A percentile compares a stretch with the other conserved stretches of the same genome.
phyloP scores from a whole-genome alignment of 2,888 invertebrate genomes.

The Epinotia brunnichana region DNA sequence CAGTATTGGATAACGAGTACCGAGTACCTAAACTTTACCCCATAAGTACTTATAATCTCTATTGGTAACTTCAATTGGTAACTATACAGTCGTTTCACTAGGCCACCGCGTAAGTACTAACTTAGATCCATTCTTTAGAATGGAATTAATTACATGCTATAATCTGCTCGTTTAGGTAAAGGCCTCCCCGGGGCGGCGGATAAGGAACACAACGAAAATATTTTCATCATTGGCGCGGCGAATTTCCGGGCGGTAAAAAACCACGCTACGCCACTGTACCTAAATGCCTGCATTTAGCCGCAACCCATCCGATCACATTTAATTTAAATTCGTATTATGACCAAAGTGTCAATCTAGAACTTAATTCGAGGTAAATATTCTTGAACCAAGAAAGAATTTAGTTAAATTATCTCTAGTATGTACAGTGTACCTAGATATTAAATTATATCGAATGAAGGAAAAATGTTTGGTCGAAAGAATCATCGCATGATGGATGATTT shows the following conservation, averaged over 20 bases:
- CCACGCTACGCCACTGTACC: too few relatives aligned
- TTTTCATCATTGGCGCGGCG: too few relatives aligned
- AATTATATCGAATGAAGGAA: too few relatives aligned
- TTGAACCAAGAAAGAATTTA: too few relatives aligned
- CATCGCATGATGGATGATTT: too few relatives aligned
- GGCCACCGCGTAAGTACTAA: not conserved
- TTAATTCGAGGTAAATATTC: too few relatives aligned
- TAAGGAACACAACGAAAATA: too few relatives aligned
- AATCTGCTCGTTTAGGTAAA: not conserved
- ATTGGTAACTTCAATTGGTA: slow-evolving; percentile 58
- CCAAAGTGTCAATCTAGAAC: not conserved
- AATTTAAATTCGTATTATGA: not conserved
- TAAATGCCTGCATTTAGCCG: not conserved
- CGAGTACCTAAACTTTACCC: slow-evolving; percentile 30
- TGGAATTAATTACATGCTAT: not conserved
- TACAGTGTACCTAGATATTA: too few relatives aligned
- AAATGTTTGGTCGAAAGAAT: too few relatives aligned
- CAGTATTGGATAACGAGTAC: slow-evolving; percentile 37
- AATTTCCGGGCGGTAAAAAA: too few relatives aligned
- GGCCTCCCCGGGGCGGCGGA: too few relatives aligned
- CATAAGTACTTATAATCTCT: slow-evolving; percentile 49
- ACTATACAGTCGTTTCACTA: slow-evolving; percentile 44
- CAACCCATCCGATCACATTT: not conserved
- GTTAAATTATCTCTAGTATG: too few relatives aligned
- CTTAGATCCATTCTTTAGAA: not conserved